Evolutionary conservation across 2,888 invertebrate genomes (phyloP), one percentile per base, ranked within the genome.

Genomic region (Argynnis bischoffii): DNA sequence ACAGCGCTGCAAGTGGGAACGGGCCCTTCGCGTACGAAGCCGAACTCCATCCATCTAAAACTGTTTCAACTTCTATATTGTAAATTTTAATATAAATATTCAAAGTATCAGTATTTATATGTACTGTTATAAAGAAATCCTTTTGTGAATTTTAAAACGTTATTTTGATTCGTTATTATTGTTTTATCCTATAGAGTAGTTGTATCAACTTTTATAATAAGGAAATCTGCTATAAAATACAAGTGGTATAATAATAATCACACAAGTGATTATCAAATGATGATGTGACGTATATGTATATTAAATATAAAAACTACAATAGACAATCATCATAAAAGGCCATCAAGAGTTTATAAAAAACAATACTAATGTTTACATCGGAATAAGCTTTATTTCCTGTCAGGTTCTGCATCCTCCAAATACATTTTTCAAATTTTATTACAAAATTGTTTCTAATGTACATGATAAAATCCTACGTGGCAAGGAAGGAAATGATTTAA

Each of bases 271-370:
- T 8, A 54, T 13, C 54, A 54, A 54, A 55, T 35, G 55, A 48
- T 59, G 59, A 48, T n/a, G n/a, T 59, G 26, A 59, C 26, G 26
- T 48, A 2, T 26, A 48, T 48, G 26, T 59, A 26, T n/a, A 47
- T 59, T 48, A 48, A 59, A 48, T 48, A 59, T 18, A 59, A 59
- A 31, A 59, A 59, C 59, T 59, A 15, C 47, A 41, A 56, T 46
- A n/a, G 21, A 31, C 55, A 59, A 59, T 48, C n/a, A 59, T 48
- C n/a, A 31, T 26, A 59, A 48, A 48, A 26, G n/a, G 47, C 21
- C 57, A 59, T 59, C 26, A 59, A 48, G 48, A 16, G 13, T 13
- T 13, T 11, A 15, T 48, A 59, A 59, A 47, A 59, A 59, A 59
- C 47, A 47, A 26, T 26, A 48, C 48, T 59, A 48, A 48, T 48